Conservation (phyloP, 2,888 invertebrate species). For the Leucophora obtusa region DNA sequence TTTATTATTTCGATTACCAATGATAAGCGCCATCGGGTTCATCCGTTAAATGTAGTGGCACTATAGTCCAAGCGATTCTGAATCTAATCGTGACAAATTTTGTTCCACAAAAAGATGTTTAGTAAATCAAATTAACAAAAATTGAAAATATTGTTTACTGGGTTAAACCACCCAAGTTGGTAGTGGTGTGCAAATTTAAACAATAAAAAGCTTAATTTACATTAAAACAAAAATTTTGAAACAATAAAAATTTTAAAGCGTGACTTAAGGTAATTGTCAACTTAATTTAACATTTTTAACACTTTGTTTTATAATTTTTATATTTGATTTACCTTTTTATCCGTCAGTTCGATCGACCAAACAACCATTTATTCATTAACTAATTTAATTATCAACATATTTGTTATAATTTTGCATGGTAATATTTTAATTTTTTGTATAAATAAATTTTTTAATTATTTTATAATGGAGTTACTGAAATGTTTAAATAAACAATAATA, state of each 20-base stretch:
- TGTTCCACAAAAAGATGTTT: too few species aligned
- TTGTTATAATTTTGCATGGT: slow-evolving; percentile 6
- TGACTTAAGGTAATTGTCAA: slow-evolving; percentile 52
- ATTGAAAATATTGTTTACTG: too few species aligned
- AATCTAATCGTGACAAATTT: too few species aligned
- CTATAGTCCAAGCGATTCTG: too few species aligned
- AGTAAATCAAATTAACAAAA: too few species aligned
- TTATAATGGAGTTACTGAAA: slow-evolving; percentile 9
- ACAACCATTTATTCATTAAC: neutral
- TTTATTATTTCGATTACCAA: too few species aligned
- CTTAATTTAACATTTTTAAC: slow-evolving; percentile 54
- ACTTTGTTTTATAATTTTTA: slow-evolving; percentile 41
- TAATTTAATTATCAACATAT: neutral
- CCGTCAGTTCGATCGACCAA: neutral
- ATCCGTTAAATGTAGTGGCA: too few species aligned
- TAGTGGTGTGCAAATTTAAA: slow-evolving; percentile 15
- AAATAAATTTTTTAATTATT: slow-evolving; percentile 27
- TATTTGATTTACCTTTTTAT: neutral
- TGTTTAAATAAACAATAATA: neutral
- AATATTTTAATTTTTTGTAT: slow-evolving; percentile 6
- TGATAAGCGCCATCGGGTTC: too few species aligned
- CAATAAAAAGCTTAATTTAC: slow-evolving; percentile 28
- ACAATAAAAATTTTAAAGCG: slow-evolving; percentile 53
- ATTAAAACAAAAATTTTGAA: slow-evolving; percentile 32
- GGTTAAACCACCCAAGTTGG: slow-evolving; percentile 4